Conservation (phyloP, 2,797 vertebrate species). For the Amblyopsis hoosieri region DNA sequence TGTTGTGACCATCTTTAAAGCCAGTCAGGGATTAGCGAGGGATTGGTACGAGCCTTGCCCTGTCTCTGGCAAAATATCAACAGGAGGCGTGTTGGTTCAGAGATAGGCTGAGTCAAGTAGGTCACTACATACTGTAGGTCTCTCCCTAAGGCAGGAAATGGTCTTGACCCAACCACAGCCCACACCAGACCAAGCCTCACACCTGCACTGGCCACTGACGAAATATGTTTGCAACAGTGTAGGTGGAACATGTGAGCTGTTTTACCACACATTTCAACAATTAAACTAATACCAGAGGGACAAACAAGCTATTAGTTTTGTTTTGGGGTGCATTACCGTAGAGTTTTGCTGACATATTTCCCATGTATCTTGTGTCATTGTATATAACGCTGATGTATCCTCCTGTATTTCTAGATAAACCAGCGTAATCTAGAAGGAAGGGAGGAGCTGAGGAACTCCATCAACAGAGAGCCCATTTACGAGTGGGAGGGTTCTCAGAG, state of each 20-base stretch:
- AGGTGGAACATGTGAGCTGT: constrained; percentile 33
- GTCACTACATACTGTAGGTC: constrained; percentile 47
- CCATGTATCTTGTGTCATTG: not conserved
- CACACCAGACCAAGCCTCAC: constrained; percentile 49
- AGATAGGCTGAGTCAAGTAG: constrained; percentile 65
- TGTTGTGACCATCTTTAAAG: not conserved
- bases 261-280: constrained; percentile 36
- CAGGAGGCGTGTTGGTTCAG: not conserved
- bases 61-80: not conserved
- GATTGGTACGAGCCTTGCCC: not conserved
- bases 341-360: no score
- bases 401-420: constrained; percentile 49
- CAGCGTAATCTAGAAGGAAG: constrained; percentile 49
- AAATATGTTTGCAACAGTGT: constrained; percentile 3
- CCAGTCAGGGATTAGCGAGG: not conserved
- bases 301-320: no score
- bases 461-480: constrained; percentile 84
- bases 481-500: constrained; percentile 86
- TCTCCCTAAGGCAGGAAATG: constrained; percentile 64
- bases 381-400: constrained; percentile 1
- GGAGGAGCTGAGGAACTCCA: constrained; percentile 86
- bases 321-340: no score
- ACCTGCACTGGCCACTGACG: constrained; percentile 40
- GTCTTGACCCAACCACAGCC: constrained; percentile 59
- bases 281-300: not conserved